phyloP scores from a whole-genome alignment of 1,140 invertebrate genomes.

The Drosophila sproati region DNA sequence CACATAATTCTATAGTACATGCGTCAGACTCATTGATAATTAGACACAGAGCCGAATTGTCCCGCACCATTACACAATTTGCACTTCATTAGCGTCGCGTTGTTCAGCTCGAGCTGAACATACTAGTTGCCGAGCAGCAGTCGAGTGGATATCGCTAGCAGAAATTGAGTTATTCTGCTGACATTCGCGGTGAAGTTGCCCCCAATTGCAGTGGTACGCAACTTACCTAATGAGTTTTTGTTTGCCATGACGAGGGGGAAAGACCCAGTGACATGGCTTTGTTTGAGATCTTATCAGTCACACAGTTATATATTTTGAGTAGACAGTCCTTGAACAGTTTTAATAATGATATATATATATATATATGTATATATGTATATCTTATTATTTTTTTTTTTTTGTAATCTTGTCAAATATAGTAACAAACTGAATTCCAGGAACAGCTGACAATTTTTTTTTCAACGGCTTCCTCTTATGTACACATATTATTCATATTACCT shows the following conservation, averaged over 20 bases:
- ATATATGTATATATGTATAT: too few species aligned
- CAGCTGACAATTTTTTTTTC: too few species aligned
- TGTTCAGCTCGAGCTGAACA: conserved; percentile 14
- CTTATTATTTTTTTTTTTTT: too few species aligned
- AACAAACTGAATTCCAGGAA: too few species aligned
- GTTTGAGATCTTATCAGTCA: too few species aligned
- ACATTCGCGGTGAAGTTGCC: conserved; percentile 4
- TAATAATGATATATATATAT: too few species aligned
- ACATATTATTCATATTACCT: not conserved
- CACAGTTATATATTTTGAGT: too few species aligned
- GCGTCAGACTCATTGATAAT: conserved; percentile 69
- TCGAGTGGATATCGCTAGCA: conserved; percentile 1
- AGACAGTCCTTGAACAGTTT: too few species aligned
- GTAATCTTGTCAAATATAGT: too few species aligned
- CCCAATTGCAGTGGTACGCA: conserved; percentile 9
- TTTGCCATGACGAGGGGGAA: conserved; percentile 3
- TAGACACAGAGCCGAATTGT: conserved; percentile 46
- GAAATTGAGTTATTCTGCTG: conserved; percentile 12
- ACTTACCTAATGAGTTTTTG: conserved; percentile 50
- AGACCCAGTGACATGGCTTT: not conserved
- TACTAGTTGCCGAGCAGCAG: not conserved
- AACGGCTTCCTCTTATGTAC: not conserved
- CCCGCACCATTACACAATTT: conserved; percentile 71
- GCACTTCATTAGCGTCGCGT: conserved; percentile 75
- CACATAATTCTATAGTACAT: conserved; percentile 24